Base-by-base conservation (phyloP, 2,797 vertebrate genomes). In the Pseudomugil gertrudae region DNA sequence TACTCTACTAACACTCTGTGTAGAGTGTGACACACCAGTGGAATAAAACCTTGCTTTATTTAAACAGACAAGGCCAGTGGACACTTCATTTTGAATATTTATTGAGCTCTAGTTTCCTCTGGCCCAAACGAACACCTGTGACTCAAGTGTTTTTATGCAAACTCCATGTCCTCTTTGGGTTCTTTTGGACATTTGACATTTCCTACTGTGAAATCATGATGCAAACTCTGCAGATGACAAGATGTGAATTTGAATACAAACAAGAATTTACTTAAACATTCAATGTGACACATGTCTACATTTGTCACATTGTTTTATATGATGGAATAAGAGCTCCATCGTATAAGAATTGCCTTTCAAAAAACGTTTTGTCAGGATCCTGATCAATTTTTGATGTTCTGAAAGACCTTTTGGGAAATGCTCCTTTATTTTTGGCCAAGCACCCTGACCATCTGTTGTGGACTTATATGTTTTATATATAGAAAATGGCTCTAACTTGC, bases 71-170 rank as follows among this genome's bases (percentile, higher is more conserved):
- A 76, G 71, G 54, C 51, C 63, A 23, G 56, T 43, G 69, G 66
- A 76, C 65, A 71, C 60, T 69, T 63, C 58, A 62, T 68, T 66
- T 56, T 56, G 65, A 80, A 78, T 84, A 71, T 79, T 74, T 75
- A 78, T 80, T 78, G 40, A 63, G 35, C 64, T 65, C 14, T 2
- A 53, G 27, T 82, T 67, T 72, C 72, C 43, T n/a, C 67, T 59
- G 63, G 51, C 24, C 35, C 1, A 56, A 57, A 76, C 62, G 54
- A 67, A 62, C 65, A 67, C 69, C 74, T 81, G 67, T 51, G 76
- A 83, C 78, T 73, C 50, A n/a, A 63, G 19, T 59, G 33, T 55
- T 64, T 71, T 21, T 2, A 47, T 45, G 43, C 30, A 13, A 55
- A 60, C 29, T 11, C 59, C 38, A 21, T 43, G 55, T 50, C 45